phyloP scores from a whole-genome alignment of 2,888 invertebrate species.

The Eristalis pertinax region DNA sequence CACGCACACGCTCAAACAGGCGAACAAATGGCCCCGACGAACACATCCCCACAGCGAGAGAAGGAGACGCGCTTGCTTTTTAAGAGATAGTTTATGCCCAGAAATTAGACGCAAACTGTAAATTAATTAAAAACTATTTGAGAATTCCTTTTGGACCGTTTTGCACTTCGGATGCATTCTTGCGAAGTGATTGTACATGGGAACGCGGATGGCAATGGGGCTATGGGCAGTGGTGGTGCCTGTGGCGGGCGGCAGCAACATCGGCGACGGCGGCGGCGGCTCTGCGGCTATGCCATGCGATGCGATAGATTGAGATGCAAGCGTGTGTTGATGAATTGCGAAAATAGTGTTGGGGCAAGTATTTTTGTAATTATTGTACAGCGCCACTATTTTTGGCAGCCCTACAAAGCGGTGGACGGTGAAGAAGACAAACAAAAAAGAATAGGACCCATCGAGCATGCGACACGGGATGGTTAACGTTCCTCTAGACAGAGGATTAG shows the following conservation, averaged over 20 bases:
- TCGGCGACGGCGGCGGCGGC: neutral
- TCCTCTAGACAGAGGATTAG: conserved; percentile 8
- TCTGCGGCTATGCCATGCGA: neutral
- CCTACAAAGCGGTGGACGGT: neutral
- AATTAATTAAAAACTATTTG: conserved; percentile 19
- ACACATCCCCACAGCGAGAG: conserved; percentile 15
- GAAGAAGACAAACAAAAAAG: neutral
- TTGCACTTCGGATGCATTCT: conserved; percentile 4
- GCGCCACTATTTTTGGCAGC: conserved; percentile 51
- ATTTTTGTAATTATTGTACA: conserved; percentile 41
- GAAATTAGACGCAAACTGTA: conserved; percentile 16
- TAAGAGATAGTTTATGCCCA: conserved; percentile 61
- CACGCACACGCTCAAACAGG: neutral
- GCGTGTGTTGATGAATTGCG: conserved; percentile 47
- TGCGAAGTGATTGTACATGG: neutral
- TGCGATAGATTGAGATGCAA: conserved; percentile 55
- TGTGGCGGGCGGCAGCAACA: neutral
- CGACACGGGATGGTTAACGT: neutral
- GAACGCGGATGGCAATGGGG: conserved; percentile 8
- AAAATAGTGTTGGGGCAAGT: conserved; percentile 41
- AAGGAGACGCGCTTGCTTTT: conserved; percentile 31
- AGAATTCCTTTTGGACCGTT: neutral
- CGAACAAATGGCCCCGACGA: neutral
- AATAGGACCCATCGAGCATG: neutral
- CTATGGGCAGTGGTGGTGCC: neutral